A percentile compares a stretch with the other conserved stretches of the same genome.
phyloP scores from a whole-genome alignment of 2,113 vertebrate genomes.

The Percopsis transmontana region DNA sequence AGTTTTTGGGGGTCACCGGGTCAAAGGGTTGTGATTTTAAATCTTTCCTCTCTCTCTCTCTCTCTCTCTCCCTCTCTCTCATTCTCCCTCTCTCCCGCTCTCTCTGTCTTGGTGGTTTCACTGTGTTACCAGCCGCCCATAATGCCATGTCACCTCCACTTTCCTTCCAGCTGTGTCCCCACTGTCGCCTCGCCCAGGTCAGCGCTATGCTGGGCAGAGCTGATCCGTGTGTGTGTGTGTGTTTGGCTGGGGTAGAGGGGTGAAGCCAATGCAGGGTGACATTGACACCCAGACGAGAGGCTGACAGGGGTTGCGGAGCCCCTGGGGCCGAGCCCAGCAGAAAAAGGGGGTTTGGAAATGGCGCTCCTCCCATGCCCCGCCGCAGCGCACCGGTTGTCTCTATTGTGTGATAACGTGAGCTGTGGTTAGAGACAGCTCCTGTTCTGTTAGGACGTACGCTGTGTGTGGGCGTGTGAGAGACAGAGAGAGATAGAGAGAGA shows the following conservation, averaged over 20 bases:
- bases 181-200: slow-evolving; percentile 53
- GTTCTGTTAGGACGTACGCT: not conserved
- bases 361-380: slow-evolving; percentile 5
- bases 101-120: slow-evolving; percentile 54
- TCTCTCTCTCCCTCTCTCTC: not conserved
- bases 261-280: slow-evolving; percentile 70
- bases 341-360: slow-evolving; percentile 5
- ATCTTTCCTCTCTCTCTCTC: not conserved
- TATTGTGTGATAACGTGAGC: slow-evolving; percentile 22
- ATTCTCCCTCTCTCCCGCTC: not conserved
- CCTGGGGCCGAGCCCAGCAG: slow-evolving; percentile 30
- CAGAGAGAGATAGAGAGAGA: not conserved
- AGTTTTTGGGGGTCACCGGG: too few species aligned
- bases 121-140: slow-evolving; percentile 61
- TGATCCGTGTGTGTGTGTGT: not conserved
- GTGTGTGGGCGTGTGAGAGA: slow-evolving; percentile 12
- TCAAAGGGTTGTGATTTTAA: too few species aligned
- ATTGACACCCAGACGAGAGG: slow-evolving; percentile 69
- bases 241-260: not conserved
- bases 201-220: slow-evolving; percentile 33
- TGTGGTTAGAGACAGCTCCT: not conserved
- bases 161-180: slow-evolving; percentile 56
- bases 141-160: slow-evolving; percentile 70
- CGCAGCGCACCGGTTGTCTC: slow-evolving; percentile 20
- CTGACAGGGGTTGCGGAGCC: slow-evolving; percentile 43